Evolutionary conservation across 1,140 invertebrate species (phyloP).

Genomic region (Brachionus plicatilis): DNA sequence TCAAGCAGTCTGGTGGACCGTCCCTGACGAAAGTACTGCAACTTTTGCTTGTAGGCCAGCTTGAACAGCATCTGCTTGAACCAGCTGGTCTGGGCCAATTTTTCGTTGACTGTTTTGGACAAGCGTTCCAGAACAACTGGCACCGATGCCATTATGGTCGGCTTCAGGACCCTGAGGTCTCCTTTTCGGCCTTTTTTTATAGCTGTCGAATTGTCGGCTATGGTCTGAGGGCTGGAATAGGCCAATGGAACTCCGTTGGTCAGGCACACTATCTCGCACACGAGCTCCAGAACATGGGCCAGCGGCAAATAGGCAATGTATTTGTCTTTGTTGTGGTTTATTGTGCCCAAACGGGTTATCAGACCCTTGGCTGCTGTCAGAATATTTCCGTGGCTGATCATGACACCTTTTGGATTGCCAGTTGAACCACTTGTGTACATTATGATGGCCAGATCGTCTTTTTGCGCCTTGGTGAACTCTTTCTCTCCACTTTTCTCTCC

Average conservation of each 20-base stretch:
- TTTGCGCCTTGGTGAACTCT: conserved; percentile 40
- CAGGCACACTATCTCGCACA: conserved; percentile 62
- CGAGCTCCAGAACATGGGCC: conserved; percentile 92
- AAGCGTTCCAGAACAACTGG: conserved; percentile 92
- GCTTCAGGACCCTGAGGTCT: conserved; percentile 79
- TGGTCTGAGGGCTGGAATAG: conserved; percentile 87
- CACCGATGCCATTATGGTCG: conserved; percentile 88
- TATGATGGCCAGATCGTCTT: conserved; percentile 53
- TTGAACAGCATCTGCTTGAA: conserved; percentile 67
- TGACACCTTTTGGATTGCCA: conserved; percentile 58
- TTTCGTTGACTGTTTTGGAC: conserved; percentile 87
- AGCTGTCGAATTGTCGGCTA: conserved; percentile 88
- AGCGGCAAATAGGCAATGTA: conserved; percentile 91
- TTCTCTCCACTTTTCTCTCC: not conserved
- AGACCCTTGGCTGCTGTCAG: conserved; percentile 57
- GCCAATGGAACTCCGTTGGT: conserved; percentile 78
- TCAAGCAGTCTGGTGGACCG: not conserved
- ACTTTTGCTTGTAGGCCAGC: conserved; percentile 71
- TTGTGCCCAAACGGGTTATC: conserved; percentile 75
- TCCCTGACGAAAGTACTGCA: conserved; percentile 47
- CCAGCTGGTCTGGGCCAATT: conserved; percentile 71
- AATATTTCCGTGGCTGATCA: conserved; percentile 78
- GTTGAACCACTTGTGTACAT: conserved; percentile 58
- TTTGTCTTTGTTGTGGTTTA: conserved; percentile 63
- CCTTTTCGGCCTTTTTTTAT: conserved; percentile 77